Evolutionary conservation across 2,113 vertebrate species (phyloP), one percentile per base, ranked within the genome.

Genomic region (Siphamia tubifer): DNA sequence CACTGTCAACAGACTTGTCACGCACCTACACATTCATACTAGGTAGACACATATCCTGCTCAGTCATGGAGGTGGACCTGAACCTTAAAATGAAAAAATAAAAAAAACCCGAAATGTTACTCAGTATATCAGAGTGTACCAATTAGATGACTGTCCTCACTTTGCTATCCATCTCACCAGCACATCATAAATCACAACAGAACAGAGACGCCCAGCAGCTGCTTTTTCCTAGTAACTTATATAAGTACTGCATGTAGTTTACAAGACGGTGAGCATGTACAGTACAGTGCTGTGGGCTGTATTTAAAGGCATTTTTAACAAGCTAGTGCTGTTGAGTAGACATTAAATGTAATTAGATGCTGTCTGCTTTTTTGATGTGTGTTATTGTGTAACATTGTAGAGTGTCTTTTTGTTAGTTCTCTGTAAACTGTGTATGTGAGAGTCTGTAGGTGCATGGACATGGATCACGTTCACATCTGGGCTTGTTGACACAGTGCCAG

Each of bases 281-380:
- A 32, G 58, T 32, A 20, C 16, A 42, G 32, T 1, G 27, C 68
- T 27, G 1, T 0, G 30, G 68, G 62, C 67, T 45, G 49, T 24
- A 44, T 82, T 72, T 78, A 57, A 60, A 71, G 72, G 49, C 30
- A 24, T 61, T 65, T 61, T 85, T 77, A 80, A 89, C 81, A 74
- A 81, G 70, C 70, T 13, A 1, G 25, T 24, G 52, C 66, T 71
- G 72, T 76, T 62, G 43, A 57, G 68, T 19, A 63, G 56, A 65
- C 62, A 17, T 44, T 76, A 77, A 79, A 77, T 32, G 63, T 78
- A 80, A 78, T 83, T 58, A 81, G 64, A 85, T 36, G 77, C 68
- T 85, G 36, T 49, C 9, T 44, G 30, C 32, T 0, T 57, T 57
- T 40, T 43, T 34, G 21, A 5, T 38, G 11, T 38, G 28, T 12